Base-by-base conservation (phyloP, 2,888 invertebrate species). In the Helobdella robusta region DNA sequence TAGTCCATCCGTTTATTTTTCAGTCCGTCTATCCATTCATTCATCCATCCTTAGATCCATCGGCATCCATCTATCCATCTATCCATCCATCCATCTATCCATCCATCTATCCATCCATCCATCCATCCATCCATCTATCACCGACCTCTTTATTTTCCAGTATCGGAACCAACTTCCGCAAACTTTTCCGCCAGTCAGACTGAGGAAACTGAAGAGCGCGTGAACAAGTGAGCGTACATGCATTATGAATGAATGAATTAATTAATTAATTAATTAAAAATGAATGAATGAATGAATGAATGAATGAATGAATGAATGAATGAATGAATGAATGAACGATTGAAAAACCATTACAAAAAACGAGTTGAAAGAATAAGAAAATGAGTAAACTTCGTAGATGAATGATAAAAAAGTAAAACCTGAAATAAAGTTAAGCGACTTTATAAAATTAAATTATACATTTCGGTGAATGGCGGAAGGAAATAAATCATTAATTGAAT, bases 121-220 rank as follows among this genome's bases (percentile, higher is more conserved):
- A 40, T 30, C 20, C 36, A 35, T n/a, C 25, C 23, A n/a, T 60
- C 60, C 25, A 28, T 6, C 20, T 25, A 15, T 11, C 23, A n/a
- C 36, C 36, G 34, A 59, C 35, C 32, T 59, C 59, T 5, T 32
- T 59, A 36, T 34, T 28, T 28, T 28, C 59, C 32, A 34, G 34
- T 15, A 59, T 59, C 32, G 30, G 59, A 28, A n/a, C 36, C 36
- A 59, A n/a, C 34, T 59, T 59, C 20, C 3, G 3, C 34, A 59
- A n/a, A 11, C 23, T 35, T 23, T 35, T 20, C 18, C 35, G 59
- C 32, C 32, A 30, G 32, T 59, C 34, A 1, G 32, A 32, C 18
- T 59, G 59, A 3, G 59, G 59, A 8, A 59, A 59, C 59, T 59
- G 59, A 18, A 5, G 36, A 34, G 18, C 18, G 5, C 8, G 35